Evolutionary conservation across 2,888 invertebrate genomes (phyloP).

Genomic region (Caenorhabditis wallacei): DNA sequence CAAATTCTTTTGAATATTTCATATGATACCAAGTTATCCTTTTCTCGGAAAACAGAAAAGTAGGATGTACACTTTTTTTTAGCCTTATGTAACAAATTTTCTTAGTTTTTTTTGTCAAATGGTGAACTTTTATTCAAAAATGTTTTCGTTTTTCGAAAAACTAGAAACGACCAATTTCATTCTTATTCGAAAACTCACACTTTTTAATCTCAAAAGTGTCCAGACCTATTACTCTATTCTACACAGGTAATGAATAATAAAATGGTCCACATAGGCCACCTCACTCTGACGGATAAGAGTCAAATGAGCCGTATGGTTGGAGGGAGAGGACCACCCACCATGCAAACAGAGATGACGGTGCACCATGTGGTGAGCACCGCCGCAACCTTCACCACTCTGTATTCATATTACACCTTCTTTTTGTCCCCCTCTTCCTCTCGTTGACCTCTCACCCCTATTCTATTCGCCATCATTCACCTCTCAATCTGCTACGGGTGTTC

Average conservation of each 20-base stretch:
- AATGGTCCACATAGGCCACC: constrained; percentile 15
- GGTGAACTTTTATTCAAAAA: no score
- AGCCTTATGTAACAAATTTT: no score
- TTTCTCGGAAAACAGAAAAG: neutral
- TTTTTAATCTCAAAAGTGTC: no score
- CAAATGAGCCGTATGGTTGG: constrained; percentile 24
- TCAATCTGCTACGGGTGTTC: constrained; percentile 38
- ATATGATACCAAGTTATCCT: constrained; percentile 28
- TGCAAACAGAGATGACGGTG: constrained; percentile 43
- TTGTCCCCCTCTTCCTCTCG: neutral
- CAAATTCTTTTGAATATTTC: constrained; percentile 50
- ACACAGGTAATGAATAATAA: constrained; percentile 64
- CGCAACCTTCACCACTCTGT: constrained; percentile 14
- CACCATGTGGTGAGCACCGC: constrained; percentile 54
- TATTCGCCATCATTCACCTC: constrained; percentile 6
- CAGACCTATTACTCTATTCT: no score
- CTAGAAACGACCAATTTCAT: no score
- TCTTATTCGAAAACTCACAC: no score
- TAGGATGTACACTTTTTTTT: neutral
- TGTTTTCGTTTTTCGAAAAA: no score
- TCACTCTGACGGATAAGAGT: constrained; percentile 24
- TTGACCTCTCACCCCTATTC: constrained; percentile 20
- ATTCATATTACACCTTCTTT: constrained; percentile 32
- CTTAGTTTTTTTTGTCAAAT: no score
- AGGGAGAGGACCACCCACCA: constrained; percentile 27